These are phyloP conservation scores for Sepioteuthis lessoniana DNA, from an alignment of 2,888 invertebrate genomes.

Conservation along the genomic window DNA sequence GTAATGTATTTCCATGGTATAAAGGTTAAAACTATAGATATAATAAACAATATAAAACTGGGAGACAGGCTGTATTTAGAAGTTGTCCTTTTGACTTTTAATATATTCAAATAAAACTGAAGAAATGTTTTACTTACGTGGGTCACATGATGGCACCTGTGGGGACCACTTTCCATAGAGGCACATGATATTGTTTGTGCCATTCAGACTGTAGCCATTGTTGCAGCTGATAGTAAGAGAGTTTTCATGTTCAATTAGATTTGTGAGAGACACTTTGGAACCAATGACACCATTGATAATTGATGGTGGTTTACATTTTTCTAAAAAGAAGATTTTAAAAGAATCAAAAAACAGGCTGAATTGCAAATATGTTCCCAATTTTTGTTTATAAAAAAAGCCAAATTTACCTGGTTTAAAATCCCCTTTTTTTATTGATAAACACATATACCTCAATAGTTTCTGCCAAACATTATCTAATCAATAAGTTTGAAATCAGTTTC, in stretches of 20 bases:
- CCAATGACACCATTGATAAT: neutral
- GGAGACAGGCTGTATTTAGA: neutral
- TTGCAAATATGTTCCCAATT: too few species aligned
- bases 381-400: too few species aligned
- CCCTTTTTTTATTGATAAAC: too few species aligned
- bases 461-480: too few species aligned
- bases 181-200: neutral
- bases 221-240: neutral
- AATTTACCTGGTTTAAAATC: too few species aligned
- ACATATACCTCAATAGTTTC: too few species aligned
- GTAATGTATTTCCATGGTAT: neutral
- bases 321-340: neutral
- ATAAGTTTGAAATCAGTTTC: too few species aligned
- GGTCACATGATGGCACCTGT: neutral
- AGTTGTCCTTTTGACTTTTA: neutral
- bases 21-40: neutral
- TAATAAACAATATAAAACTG: too few species aligned
- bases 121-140: conserved; percentile 25
- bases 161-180: conserved; percentile 4
- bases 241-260: neutral
- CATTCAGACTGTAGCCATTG: neutral
- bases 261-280: neutral
- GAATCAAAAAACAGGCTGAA: neutral
- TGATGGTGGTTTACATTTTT: neutral
- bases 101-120: neutral